phyloP scores from a whole-genome alignment of 2,113 vertebrate genomes.

The Gambusia affinis region DNA sequence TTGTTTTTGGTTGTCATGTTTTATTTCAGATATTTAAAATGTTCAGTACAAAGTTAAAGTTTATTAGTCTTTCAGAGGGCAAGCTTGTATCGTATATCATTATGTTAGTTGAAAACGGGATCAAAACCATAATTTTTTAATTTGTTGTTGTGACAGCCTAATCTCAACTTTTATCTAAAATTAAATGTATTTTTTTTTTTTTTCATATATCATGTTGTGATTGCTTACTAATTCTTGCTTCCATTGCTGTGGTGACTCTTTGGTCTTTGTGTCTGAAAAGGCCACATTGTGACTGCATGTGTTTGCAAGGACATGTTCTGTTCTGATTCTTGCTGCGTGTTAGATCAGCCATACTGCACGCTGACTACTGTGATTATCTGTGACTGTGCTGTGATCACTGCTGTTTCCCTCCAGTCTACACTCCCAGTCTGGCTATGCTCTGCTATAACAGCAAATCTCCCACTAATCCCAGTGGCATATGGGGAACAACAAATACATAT shows the following conservation, averaged over 20 bases:
- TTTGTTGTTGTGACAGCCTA: too few relatives aligned
- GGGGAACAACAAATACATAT: slow-evolving; percentile 19
- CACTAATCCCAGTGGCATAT: slow-evolving; percentile 37
- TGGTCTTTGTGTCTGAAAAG: slow-evolving; percentile 32
- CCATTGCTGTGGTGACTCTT: not conserved
- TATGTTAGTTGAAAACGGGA: too few relatives aligned
- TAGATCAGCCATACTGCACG: slow-evolving; percentile 10
- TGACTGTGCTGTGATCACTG: slow-evolving; percentile 35
- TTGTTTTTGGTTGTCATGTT: too few relatives aligned
- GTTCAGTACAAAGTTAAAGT: too few relatives aligned
- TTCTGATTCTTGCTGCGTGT: slow-evolving; percentile 26
- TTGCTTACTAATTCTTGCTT: not conserved
- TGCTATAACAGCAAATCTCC: slow-evolving; percentile 53
- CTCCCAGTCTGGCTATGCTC: slow-evolving; percentile 32
- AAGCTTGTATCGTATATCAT: too few relatives aligned
- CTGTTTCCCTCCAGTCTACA: slow-evolving; percentile 38
- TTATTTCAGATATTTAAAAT: too few relatives aligned
- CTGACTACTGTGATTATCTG: slow-evolving; percentile 30
- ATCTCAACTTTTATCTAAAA: too few relatives aligned
- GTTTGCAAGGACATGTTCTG: not conserved
- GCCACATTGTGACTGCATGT: not conserved
- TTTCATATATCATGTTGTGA: not conserved
- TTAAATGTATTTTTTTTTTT: not conserved
- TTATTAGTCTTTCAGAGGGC: too few relatives aligned
- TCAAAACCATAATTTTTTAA: too few relatives aligned